Evolutionary conservation across 2,888 invertebrate genomes (phyloP), one percentile per base, ranked within the genome.

Genomic region (Monoplex corrugatus): DNA sequence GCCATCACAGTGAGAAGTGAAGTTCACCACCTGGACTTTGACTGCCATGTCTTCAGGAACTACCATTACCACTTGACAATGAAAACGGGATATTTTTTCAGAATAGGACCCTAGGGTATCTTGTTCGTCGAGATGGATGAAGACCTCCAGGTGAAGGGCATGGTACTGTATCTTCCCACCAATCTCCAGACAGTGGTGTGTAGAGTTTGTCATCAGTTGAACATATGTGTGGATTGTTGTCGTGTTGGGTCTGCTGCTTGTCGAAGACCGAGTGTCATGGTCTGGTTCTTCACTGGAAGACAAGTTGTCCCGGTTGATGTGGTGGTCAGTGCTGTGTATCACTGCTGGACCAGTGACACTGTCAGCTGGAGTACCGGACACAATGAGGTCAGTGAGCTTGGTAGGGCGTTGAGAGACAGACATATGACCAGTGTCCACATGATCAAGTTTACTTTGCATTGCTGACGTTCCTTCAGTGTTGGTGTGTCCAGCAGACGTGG

Each of bases 21-120:
- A 45, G 82, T 45, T 82, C n/a, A 82, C 45, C 82, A 82, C 82
- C 82, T 45, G 82, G 13, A 82, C 45, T 16, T 82, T 82, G n/a
- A 82, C 82, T 32, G 32, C 45, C 82, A 45, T 16, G 32, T 45
- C 82, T 13, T 45, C 82, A 13, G 82, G 82, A 32, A 82, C 82
- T n/a, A 45, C 32, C 45, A 82, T 19, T n/a, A n/a, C 45, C 44
- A 82, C 45, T n/a, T n/a, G n/a, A 32, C 82, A 82, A n/a, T n/a
- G 40, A 19, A 28, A 43, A 23, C 13, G 78, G 28, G 28, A 13
- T 28, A 1, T 57, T 43, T 28, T 2, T 19, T 28, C 45, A 28
- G 13, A 13, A 6, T 32, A 2, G 28, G 80, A 1, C 40, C 6
- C 23, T 1, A 23, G 10, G 28, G 8, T n/a, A 45, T 28, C 45